Conservation (phyloP, 2,113 vertebrate species). For the Alectura lathami region DNA sequence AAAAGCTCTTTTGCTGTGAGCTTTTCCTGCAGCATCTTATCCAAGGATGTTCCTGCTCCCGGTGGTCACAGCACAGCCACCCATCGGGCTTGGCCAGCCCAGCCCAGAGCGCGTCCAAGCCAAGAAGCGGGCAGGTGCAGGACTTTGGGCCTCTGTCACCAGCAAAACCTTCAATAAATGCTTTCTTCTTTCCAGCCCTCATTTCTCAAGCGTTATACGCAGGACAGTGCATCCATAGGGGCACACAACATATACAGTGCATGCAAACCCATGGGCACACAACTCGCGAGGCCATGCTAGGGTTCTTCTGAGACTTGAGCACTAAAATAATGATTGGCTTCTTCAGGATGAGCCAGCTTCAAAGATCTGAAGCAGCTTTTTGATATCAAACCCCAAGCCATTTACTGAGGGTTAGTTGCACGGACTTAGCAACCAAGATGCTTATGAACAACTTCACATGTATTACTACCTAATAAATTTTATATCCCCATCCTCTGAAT, state of each 20-base stretch:
- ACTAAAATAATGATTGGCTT: background rate
- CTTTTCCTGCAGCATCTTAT: background rate
- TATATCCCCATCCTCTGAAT: background rate
- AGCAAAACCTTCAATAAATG: background rate
- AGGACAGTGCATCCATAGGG: background rate
- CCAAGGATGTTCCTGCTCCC: background rate
- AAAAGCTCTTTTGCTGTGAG: constrained; percentile 9
- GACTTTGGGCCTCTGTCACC: background rate
- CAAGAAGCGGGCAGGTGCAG: background rate
- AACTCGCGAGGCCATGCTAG: background rate
- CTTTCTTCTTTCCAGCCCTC: background rate
- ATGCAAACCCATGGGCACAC: background rate
- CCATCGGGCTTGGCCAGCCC: background rate
- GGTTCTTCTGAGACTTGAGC: background rate
- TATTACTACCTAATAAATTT: background rate
- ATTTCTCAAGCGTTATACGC: background rate
- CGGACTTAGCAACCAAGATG: background rate
- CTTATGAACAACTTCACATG: background rate
- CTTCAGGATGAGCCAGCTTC: background rate
- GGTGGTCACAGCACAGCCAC: background rate
- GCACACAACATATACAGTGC: background rate
- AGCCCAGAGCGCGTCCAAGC: background rate
- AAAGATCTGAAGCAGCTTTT: background rate
- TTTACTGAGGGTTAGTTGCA: background rate
- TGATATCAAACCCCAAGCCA: background rate